Evolutionary conservation across 1,140 invertebrate genomes (phyloP), one percentile per base, ranked within the genome.

Genomic region (Agraylea sexmaculata): DNA sequence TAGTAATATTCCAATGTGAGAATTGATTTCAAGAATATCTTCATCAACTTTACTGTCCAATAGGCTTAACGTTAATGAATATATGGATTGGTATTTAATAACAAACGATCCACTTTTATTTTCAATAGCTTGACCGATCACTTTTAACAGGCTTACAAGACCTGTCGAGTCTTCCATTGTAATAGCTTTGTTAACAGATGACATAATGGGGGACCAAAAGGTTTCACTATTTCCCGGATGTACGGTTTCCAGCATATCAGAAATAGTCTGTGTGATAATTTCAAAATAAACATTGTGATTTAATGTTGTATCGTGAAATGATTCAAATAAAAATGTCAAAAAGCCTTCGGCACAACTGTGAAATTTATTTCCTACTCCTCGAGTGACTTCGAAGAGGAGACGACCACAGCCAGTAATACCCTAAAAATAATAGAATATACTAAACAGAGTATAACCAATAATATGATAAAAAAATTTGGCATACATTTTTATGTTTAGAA

Each of bases 351-450:
- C 73, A 49, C 77, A 82, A 19, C 76, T 87, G 54, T 94, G 87
- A 56, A 93, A 83, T 43, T 88, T 80, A 4, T 79, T 74, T 28
- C 75, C 65, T 5, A 85, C 75, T 13, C 88, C 87, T 51, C 76
- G 75, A 19, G 92, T 60, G 28, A 89, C 78, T 71, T 93, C 83
- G 67, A 88, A 93, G 25, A 93, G 58, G 21, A 94, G 64, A 50
- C 80, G 75, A 1, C 85, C 86, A 60, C 83, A 81, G 8, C 89
- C 89, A 27, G 65, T 52, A 15, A 77, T 60, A 40, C 74, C 73
- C 70, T 83, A 57, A 44, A 56, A 59, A 40, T 41, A 61, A 57
- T 45, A 47, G 41, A 40, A 42, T 16, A 23, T 32, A 37, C 11
- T 11, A 22, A 30, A 28, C 10, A 38, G 6, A 43, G 22, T 37